Evolutionary conservation across 2,888 invertebrate genomes (phyloP).

Genomic region (Leptopilina myrica): DNA sequence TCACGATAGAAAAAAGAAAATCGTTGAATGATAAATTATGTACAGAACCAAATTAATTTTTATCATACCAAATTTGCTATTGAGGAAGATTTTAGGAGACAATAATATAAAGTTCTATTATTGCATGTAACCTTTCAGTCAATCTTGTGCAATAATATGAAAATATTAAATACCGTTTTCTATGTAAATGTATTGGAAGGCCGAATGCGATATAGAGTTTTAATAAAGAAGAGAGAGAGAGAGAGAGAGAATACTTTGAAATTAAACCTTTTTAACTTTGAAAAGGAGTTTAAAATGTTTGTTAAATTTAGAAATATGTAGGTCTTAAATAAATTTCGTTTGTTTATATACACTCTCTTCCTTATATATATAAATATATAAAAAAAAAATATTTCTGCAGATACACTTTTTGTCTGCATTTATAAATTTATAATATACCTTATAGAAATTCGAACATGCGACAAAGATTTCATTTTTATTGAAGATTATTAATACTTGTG

Average conservation of each 20-base stretch:
- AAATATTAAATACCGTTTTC: conserved; percentile 21
- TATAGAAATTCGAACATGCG: neutral
- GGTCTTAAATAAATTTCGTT: neutral
- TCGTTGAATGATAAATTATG: neutral
- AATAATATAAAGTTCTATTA: conserved; percentile 21
- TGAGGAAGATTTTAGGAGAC: conserved; percentile 22
- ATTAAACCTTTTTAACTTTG: too few species aligned
- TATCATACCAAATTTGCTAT: neutral
- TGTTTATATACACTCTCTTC: conserved; percentile 50
- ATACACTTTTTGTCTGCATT: conserved; percentile 52
- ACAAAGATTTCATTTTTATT: conserved; percentile 6
- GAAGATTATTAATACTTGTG: neutral
- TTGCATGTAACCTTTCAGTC: conserved; percentile 14
- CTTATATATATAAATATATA: conserved; percentile 43
- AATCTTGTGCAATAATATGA: conserved; percentile 39
- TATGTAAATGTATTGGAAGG: conserved; percentile 28
- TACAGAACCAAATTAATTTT: neutral
- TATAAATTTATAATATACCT: conserved; percentile 53
- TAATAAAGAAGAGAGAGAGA: too few species aligned
- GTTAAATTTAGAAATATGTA: neutral
- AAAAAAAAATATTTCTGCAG: conserved; percentile 41
- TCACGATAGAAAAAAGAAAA: neutral
- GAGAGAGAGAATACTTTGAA: too few species aligned
- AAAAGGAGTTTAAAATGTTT: neutral
- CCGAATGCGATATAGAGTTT: conserved; percentile 20